Evolutionary conservation across 35 echinoderm and acorn worm species (phyloP).

Genomic region (Strongylocentrotus purpuratus): DNA sequence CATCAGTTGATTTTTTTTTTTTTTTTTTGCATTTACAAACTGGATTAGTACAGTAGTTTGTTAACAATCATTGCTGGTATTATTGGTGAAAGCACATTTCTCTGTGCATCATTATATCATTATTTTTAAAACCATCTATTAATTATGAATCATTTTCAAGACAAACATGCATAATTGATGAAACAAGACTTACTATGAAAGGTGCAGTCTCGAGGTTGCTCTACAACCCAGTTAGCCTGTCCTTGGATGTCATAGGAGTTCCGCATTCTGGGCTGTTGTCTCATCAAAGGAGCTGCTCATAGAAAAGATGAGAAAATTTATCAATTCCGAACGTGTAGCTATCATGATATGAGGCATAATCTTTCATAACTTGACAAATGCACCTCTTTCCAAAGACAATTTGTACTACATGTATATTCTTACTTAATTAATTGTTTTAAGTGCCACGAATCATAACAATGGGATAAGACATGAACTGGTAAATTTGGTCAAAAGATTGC

Average conservation of each 20-base stretch:
- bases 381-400: not conserved
- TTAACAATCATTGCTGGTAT: no score
- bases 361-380: not conserved
- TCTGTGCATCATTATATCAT: no score
- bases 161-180: not conserved
- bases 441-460: no score
- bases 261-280: not conserved
- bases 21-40: no score
- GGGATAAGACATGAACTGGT: no score
- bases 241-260: constrained; percentile 26
- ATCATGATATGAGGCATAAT: not conserved
- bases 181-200: constrained; percentile 30
- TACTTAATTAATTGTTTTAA: no score
- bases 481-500: no score
- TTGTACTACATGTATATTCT: not conserved
- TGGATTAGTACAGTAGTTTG: no score
- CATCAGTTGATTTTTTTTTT: no score
- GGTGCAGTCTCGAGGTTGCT: constrained; percentile 11
- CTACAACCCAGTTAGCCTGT: not conserved
- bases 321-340: not conserved
- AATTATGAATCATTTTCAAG: no score
- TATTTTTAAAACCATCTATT: no score
- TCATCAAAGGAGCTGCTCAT: not conserved
- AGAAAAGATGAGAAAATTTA: not conserved
- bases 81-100: no score